Conservation (phyloP, 1,140 invertebrate species). For the Drusus annulatus region DNA sequence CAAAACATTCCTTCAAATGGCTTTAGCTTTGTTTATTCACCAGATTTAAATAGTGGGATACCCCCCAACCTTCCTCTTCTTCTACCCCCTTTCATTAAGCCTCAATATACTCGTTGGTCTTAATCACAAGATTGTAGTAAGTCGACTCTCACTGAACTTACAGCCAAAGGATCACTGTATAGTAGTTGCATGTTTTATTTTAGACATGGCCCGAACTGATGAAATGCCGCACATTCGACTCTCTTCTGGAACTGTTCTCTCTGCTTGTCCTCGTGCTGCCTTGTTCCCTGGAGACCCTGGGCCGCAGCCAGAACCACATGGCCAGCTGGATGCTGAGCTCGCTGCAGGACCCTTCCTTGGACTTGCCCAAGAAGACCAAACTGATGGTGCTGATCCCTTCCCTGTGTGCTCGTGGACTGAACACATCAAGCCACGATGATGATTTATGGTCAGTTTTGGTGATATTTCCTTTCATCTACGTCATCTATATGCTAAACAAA, state of each 20-base stretch:
- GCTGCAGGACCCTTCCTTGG: neutral
- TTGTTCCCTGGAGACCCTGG: slow-evolving; percentile 23
- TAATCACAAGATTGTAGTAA: too few relatives aligned
- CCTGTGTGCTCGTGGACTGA: neutral
- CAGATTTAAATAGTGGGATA: neutral
- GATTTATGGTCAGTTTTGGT: neutral
- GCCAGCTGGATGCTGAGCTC: neutral
- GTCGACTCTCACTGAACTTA: too few relatives aligned
- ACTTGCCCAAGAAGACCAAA: slow-evolving; percentile 2
- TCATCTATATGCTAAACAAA: too few relatives aligned
- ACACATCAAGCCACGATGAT: neutral
- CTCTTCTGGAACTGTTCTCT: slow-evolving; percentile 38
- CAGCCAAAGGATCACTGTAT: neutral
- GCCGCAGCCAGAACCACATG: slow-evolving; percentile 6
- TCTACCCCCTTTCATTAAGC: neutral
- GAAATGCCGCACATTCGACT: neutral
- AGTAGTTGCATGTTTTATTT: slow-evolving; percentile 4
- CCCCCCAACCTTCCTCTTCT: too few relatives aligned
- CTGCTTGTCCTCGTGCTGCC: slow-evolving; percentile 45
- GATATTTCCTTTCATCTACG: too few relatives aligned
- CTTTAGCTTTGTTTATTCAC: neutral
- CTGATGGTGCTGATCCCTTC: slow-evolving; percentile 16
- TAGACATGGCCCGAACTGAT: slow-evolving; percentile 45
- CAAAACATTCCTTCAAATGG: neutral
- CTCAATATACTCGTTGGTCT: neutral